A percentile compares a stretch with the other conserved stretches of the same genome.
phyloP scores from a whole-genome alignment of 2,113 vertebrate species.

The Cercopithecus mona region DNA sequence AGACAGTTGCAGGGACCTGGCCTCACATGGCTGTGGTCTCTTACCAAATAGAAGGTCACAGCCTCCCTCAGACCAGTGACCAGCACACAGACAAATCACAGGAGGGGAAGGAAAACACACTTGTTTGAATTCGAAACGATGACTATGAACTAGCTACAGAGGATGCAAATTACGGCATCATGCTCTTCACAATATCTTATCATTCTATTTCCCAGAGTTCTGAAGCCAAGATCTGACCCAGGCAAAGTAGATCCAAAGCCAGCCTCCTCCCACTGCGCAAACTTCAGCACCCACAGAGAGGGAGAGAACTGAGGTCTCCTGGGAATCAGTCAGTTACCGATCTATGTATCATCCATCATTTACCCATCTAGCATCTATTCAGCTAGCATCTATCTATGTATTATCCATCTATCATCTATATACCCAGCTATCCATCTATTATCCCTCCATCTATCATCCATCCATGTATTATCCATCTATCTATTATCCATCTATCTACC shows the following conservation, averaged over 20 bases:
- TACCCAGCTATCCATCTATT: too few relatives aligned
- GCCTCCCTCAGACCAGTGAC: background rate
- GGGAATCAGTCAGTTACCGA: rapidly evolving
- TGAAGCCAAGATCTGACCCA: background rate
- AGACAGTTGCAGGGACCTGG: background rate
- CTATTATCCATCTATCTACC: too few relatives aligned
- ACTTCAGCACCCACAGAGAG: background rate
- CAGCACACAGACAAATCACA: background rate
- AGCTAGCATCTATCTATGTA: background rate
- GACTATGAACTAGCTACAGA: background rate
- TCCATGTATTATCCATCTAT: background rate
- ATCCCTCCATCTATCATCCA: too few relatives aligned
- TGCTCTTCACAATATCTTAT: background rate
- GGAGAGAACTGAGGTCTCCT: rapidly evolving
- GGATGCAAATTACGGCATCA: background rate
- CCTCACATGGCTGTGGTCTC: too few relatives aligned
- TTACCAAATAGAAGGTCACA: background rate
- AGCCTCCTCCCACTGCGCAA: background rate
- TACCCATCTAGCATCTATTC: background rate
- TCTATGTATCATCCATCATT: background rate
- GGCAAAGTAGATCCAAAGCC: too few relatives aligned
- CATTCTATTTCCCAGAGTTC: background rate
- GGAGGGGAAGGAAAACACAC: background rate
- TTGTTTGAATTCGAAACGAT: rapidly evolving
- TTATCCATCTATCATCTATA: background rate